These are phyloP conservation scores for Myiozetetes cayanensis DNA, from an alignment of 2,113 vertebrate species.

Conservation along the genomic window DNA sequence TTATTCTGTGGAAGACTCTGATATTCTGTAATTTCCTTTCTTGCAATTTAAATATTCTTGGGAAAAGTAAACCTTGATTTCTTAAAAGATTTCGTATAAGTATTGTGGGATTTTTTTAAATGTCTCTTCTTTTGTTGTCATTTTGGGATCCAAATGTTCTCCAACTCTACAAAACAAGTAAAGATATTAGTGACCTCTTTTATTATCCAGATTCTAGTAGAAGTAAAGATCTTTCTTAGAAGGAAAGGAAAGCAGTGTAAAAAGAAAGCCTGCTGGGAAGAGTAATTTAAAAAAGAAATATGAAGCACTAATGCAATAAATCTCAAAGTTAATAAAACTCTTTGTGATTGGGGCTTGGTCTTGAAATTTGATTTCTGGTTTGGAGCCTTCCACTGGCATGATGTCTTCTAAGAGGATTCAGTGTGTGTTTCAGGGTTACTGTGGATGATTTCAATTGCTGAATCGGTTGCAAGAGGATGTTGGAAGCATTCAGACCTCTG, in stretches of 20 bases:
- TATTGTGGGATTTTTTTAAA: background rate
- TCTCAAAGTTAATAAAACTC: background rate
- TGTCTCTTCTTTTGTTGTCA: background rate
- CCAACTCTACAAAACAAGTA: background rate
- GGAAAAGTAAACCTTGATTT: background rate
- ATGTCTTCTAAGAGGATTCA: accelerated
- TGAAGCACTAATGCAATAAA: background rate
- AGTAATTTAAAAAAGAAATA: conserved; percentile 2
- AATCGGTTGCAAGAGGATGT: background rate
- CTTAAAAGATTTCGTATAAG: background rate
- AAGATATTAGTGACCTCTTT: background rate
- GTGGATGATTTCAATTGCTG: background rate
- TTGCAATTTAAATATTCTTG: background rate
- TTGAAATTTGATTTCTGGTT: background rate
- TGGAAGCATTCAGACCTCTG: background rate
- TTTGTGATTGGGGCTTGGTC: background rate
- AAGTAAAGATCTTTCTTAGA: background rate
- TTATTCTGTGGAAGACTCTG: background rate
- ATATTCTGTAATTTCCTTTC: background rate
- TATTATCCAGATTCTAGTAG: background rate
- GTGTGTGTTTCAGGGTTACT: background rate
- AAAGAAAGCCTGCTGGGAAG: background rate
- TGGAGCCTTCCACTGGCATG: background rate
- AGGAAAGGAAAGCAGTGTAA: background rate
- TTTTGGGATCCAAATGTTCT: background rate